These are phyloP conservation scores for Cantharis lateralis DNA, from an alignment of 2,888 invertebrate species.

Conservation along the genomic window DNA sequence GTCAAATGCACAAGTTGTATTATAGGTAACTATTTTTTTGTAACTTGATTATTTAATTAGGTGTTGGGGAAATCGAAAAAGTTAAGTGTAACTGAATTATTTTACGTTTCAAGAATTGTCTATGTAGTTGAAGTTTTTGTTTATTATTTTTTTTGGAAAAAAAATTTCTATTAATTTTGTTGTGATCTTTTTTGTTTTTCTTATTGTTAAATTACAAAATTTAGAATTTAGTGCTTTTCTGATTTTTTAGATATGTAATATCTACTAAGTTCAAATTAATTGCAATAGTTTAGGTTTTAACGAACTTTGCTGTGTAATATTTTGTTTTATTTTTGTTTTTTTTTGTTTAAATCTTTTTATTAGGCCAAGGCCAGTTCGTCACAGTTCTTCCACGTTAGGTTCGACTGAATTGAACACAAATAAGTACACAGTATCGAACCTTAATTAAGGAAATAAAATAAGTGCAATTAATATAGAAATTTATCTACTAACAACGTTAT, in stretches of 20 bases:
- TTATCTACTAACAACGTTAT: constrained; percentile 52
- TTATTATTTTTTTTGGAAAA: constrained; percentile 7
- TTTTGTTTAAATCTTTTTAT: constrained; percentile 51
- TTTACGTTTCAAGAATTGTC: constrained; percentile 3
- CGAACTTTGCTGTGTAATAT: constrained; percentile 29
- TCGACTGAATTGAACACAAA: constrained; percentile 22
- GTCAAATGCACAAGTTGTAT: constrained; percentile 32
- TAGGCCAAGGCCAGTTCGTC: constrained; percentile 56
- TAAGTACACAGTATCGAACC: constrained; percentile 28
- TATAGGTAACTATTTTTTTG: constrained; percentile 26
- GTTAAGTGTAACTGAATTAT: constrained; percentile 24
- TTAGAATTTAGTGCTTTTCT: constrained; percentile 4
- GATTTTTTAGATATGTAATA: constrained; percentile 32
- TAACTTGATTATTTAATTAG: constrained; percentile 23
- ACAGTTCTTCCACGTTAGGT: constrained; percentile 53
- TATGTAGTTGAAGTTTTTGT: constrained; percentile 13
- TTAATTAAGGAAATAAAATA: constrained; percentile 46
- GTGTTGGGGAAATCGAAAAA: constrained; percentile 28
- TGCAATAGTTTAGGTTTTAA: constrained; percentile 28
- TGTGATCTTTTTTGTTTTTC: constrained; percentile 22
- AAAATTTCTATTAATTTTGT: constrained; percentile 9
- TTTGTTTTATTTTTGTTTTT: constrained; percentile 39
- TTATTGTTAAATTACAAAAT: constrained; percentile 22
- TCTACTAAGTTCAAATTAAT: constrained; percentile 27
- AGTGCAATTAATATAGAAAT: constrained; percentile 57